A percentile compares a stretch with the other conserved stretches of the same genome.
Conservation (phyloP, 2,888 invertebrate genomes). For the Phrixothrix hirtus region DNA sequence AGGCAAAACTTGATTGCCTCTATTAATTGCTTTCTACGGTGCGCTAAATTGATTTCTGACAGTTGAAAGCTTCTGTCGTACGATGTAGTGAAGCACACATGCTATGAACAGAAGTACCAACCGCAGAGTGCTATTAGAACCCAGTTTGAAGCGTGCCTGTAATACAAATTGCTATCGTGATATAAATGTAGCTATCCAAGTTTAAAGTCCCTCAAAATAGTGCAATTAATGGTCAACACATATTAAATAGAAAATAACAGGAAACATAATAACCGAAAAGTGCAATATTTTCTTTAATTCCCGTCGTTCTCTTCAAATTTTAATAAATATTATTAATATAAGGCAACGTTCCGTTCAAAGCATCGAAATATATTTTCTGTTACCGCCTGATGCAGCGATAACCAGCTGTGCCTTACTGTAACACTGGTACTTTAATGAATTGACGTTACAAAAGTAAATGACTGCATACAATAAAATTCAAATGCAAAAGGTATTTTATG, state of each 20-base stretch:
- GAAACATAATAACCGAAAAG: too few relatives aligned
- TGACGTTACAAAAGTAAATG: too few relatives aligned
- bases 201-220: conserved; percentile 17
- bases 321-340: too few relatives aligned
- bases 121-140: conserved; percentile 36
- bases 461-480: too few relatives aligned
- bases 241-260: conserved; percentile 1
- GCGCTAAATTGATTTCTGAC: conserved; percentile 39
- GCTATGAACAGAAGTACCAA: conserved; percentile 31
- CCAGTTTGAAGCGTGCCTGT: conserved; percentile 34
- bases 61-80: conserved; percentile 36
- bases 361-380: background rate
- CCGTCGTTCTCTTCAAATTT: too few relatives aligned
- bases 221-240: conserved; percentile 17
- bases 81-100: conserved; percentile 30
- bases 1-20: conserved; percentile 34
- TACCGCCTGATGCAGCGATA: background rate
- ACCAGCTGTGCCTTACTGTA: background rate
- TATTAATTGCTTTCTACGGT: conserved; percentile 37
- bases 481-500: too few relatives aligned
- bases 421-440: too few relatives aligned
- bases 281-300: too few relatives aligned
- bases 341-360: too few relatives aligned
- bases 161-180: conserved; percentile 33
- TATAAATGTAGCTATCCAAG: conserved; percentile 19